Percentiles rank a stretch among this genome's conserved stretches.
These are phyloP conservation scores for Turritopsis rubra DNA, from an alignment of 30 jellyfish, hydroid and myxozoan genomes.

Conservation along the genomic window DNA sequence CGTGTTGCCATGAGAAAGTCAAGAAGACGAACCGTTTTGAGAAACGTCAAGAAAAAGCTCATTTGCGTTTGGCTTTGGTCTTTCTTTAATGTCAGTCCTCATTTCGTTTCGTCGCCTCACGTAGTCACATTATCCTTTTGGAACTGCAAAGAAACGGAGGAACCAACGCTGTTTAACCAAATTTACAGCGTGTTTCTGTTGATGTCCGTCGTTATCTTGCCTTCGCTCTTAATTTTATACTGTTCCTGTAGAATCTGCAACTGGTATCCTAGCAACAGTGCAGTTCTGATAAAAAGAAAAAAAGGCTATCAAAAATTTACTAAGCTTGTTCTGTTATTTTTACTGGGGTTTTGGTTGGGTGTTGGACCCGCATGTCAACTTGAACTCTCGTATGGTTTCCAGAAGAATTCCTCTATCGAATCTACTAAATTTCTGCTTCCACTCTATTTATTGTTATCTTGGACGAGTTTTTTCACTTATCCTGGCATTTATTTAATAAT, in stretches of 20 bases:
- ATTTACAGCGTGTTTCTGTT: neutral
- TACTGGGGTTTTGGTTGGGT: neutral
- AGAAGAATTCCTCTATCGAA: neutral
- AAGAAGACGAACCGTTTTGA: neutral
- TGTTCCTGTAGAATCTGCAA: neutral
- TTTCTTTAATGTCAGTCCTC: neutral
- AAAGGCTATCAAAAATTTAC: conserved; percentile 8
- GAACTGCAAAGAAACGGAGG: neutral
- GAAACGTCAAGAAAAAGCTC: conserved; percentile 5
- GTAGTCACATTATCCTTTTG: neutral
- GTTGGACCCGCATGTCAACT: neutral
- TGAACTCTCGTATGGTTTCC: neutral
- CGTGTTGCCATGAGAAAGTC: neutral
- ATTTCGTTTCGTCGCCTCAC: neutral
- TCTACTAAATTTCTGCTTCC: neutral
- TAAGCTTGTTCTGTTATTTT: neutral
- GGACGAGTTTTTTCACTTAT: neutral
- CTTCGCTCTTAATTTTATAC: neutral
- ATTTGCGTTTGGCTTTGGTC: neutral
- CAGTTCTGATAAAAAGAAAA: conserved; percentile 6
- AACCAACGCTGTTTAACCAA: neutral
- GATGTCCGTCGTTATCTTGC: neutral
- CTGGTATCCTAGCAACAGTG: neutral
- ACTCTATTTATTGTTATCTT: neutral
- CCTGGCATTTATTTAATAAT: neutral